A percentile compares a stretch with the other conserved stretches of the same genome.
Evolutionary conservation across 2,888 invertebrate species (phyloP).

Genomic region (Peribatodes rhomboidaria): DNA sequence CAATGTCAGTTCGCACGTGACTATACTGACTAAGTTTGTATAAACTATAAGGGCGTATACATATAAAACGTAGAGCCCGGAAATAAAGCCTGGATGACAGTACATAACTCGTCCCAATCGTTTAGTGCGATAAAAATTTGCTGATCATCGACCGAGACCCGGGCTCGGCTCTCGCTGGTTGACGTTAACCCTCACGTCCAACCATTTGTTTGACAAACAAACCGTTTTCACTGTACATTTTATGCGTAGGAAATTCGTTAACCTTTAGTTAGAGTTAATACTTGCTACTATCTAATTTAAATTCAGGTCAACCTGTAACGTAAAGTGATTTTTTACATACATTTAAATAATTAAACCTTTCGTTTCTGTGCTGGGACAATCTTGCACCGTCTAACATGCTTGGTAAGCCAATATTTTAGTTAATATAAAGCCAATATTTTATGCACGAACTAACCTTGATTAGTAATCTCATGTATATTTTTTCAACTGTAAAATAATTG

Average conservation of each 20-base stretch:
- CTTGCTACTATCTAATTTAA: too few relatives aligned
- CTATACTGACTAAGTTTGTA: not conserved
- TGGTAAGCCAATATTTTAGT: too few relatives aligned
- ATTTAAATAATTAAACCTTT: too few relatives aligned
- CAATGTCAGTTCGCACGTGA: not conserved
- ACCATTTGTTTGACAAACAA: conserved; percentile 30
- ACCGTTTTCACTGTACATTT: conserved; percentile 8
- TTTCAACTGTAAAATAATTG: conserved; percentile 7
- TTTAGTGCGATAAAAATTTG: conserved; percentile 30
- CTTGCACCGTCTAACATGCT: too few relatives aligned
- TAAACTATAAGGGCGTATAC: not conserved
- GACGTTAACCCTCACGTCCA: conserved; percentile 16
- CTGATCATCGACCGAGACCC: conserved; percentile 17
- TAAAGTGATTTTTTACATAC: too few relatives aligned
- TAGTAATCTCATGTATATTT: not conserved
- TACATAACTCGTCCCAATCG: conserved; percentile 26
- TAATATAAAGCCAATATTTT: not conserved
- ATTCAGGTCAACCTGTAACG: too few relatives aligned
- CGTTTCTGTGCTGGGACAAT: too few relatives aligned
- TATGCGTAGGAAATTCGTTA: conserved; percentile 2
- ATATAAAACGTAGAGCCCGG: not conserved
- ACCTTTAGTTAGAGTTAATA: not conserved
- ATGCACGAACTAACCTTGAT: not conserved
- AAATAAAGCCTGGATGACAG: conserved; percentile 16
- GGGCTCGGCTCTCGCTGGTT: conserved; percentile 10